A percentile compares a stretch with the other conserved stretches of the same genome.
Evolutionary conservation across 2,888 invertebrate genomes (phyloP).

Genomic region (Bombyx huttoni): DNA sequence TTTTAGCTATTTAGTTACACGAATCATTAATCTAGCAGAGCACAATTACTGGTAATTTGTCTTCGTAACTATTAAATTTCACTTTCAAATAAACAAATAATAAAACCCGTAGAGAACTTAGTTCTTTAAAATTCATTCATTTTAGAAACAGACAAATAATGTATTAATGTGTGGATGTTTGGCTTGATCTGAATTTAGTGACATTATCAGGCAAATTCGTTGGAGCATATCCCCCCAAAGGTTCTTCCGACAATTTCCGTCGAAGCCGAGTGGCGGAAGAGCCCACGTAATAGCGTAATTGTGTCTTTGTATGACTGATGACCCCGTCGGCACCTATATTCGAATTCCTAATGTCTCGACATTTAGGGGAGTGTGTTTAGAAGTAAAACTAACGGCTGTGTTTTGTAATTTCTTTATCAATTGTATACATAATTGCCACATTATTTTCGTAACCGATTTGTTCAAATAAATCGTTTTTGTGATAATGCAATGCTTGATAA

Average conservation of each 20-base stretch:
- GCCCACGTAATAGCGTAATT: conserved; percentile 47
- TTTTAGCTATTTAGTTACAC: not conserved
- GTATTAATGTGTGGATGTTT: no score
- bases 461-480: not conserved
- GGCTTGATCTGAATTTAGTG: not conserved
- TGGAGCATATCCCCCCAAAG: conserved; percentile 9
- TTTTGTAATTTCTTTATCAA: not conserved
- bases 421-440: not conserved
- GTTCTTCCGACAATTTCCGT: conserved; percentile 33
- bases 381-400: not conserved
- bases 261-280: conserved; percentile 25
- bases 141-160: no score
- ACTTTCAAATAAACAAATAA: not conserved
- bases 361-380: not conserved
- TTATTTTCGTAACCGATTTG: not conserved
- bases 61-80: not conserved
- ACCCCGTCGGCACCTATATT: conserved; percentile 33
- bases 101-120: no score
- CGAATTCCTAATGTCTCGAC: conserved; percentile 33
- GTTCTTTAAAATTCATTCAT: no score
- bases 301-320: conserved; percentile 45
- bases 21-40: not conserved
- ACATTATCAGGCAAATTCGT: not conserved
- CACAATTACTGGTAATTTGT: not conserved
- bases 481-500: no score